Base-by-base conservation (phyloP, 2,888 invertebrate species). In the Neoscelio sp. region DNA sequence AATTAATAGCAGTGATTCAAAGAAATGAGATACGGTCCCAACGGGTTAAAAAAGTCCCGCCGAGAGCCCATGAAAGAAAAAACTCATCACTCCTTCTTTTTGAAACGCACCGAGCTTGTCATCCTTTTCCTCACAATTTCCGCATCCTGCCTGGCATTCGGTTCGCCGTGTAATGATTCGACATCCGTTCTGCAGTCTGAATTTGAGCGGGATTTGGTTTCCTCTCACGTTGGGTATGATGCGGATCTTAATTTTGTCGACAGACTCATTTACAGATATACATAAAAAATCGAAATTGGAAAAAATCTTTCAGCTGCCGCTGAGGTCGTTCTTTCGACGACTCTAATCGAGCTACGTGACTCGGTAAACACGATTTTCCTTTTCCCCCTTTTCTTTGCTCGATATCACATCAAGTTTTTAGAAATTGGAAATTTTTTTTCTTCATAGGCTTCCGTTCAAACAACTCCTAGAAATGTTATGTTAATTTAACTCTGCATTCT, bases 1-100 rank as follows among this genome's bases (percentile, higher is more conserved):
- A 88, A 88, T 88, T 88, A 87, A 88, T 87, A 83, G 85, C 80
- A 75, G 62, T 62, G 73, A 78, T 78, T 73, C 67, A 67, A 77
- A 75, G 80, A 81, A 82, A 80, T 71, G 73, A 48, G 54, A 26
- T 46, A 33, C 42, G 52, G 30, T 6, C 13, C 77, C 54, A 83
- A 83, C 78, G 83, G 83, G 81, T 83, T 83, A 65, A 83, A 64
- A 75, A 35, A 10, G 42, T 23, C 15, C 28, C 12, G 17, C 17
- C n/a, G 6, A 2, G 4, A 33, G 6, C 4, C 2, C 6, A n/a
- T n/a, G 4, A 38, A 3, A 20, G 28, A 65, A 64, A 64, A 48
- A 64, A 44, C 23, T 12, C 42, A 54, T 26, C 23, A 38, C 12
- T n/a, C 2, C 33, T 6, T 38, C 38, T 38, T 38, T 38, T 38